phyloP scores from a whole-genome alignment of 2,113 vertebrate species.

The Nerophis lumbriciformis region DNA sequence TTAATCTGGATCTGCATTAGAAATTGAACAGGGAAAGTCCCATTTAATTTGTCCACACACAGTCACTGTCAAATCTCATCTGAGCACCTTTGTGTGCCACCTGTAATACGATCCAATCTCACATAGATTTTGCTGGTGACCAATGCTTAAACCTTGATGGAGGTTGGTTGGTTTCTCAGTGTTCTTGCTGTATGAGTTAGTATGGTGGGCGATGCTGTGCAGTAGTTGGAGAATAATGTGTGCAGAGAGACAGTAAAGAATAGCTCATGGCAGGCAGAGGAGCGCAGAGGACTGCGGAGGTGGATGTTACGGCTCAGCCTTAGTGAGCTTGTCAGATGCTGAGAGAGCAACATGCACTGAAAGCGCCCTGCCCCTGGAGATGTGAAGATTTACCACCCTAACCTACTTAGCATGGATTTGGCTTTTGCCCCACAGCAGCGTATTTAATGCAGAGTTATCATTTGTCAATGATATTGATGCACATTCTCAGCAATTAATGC shows the following conservation, averaged over 20 bases:
- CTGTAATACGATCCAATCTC: background rate
- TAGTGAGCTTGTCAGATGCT: conserved; percentile 57
- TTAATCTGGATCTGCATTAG: too few relatives aligned
- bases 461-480: conserved; percentile 38
- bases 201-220: conserved; percentile 1
- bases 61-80: too few relatives aligned
- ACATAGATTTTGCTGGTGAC: conserved; percentile 1
- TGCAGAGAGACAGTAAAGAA: conserved; percentile 42
- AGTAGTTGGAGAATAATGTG: conserved; percentile 14
- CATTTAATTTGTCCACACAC: too few relatives aligned
- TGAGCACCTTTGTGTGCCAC: too few relatives aligned
- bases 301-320: conserved; percentile 51
- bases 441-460: conserved; percentile 45
- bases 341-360: conserved; percentile 50
- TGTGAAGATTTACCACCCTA: conserved; percentile 59
- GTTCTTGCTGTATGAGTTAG: conserved; percentile 9
- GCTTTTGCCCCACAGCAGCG: conserved; percentile 39
- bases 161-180: background rate
- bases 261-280: conserved; percentile 46
- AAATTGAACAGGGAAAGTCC: too few relatives aligned
- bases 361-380: conserved; percentile 49
- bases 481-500: conserved; percentile 17
- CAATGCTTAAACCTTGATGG: background rate
- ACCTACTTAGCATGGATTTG: conserved; percentile 61
- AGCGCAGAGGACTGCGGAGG: conserved; percentile 43